Evolutionary conservation across 2,888 invertebrate genomes (phyloP).

Genomic region (Cryptocheilus praepositus): DNA sequence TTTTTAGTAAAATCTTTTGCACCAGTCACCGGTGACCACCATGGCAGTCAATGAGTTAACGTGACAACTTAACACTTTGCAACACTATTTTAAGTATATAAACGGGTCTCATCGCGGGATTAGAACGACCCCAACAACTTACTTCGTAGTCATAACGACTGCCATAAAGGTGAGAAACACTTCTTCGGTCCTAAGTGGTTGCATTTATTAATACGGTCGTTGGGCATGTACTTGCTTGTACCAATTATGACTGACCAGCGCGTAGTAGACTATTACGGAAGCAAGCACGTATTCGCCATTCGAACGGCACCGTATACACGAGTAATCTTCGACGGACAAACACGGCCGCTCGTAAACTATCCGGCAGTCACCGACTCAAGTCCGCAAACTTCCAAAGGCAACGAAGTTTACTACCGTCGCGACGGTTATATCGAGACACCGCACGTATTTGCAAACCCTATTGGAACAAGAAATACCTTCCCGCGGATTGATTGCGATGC

Average conservation of each 20-base stretch:
- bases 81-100: no score
- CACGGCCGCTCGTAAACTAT: not conserved
- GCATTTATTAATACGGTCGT: constrained; percentile 30
- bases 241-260: constrained; percentile 44
- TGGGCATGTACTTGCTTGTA: constrained; percentile 29
- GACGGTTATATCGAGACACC: not conserved
- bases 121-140: no score
- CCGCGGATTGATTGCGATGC: constrained; percentile 5
- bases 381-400: not conserved
- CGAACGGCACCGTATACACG: not conserved
- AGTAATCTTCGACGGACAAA: not conserved
- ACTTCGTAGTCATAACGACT: no score
- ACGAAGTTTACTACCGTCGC: not conserved
- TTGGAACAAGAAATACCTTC: not conserved
- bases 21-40: no score
- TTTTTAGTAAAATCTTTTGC: no score
- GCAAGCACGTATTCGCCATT: not conserved
- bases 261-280: constrained; percentile 32
- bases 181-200: no score
- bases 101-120: no score
- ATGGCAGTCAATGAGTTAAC: no score
- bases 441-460: not conserved
- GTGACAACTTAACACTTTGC: no score
- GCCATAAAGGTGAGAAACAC: no score
- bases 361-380: not conserved